Percentiles rank a stretch among this genome's conserved stretches.
These are phyloP conservation scores for Hippoglossus hippoglossus DNA, from an alignment of 2,797 vertebrate species.

Conservation along the genomic window DNA sequence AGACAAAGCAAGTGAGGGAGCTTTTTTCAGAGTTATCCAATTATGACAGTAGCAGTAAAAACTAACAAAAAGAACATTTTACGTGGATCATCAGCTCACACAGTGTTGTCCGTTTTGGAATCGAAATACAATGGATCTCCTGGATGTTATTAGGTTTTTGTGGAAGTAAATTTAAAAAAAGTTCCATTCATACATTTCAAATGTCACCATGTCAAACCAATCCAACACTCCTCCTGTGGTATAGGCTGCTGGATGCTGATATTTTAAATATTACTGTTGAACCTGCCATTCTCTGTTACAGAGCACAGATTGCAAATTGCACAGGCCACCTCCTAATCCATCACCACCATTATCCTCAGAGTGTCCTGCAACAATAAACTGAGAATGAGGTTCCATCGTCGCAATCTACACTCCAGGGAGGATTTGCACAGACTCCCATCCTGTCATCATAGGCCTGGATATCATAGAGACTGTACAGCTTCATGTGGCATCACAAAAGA, in stretches of 20 bases:
- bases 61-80: too few species aligned
- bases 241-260: not conserved
- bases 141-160: too few species aligned
- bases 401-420: conserved; percentile 9
- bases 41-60: too few species aligned
- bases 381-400: conserved; percentile 37
- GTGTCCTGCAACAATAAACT: conserved; percentile 34
- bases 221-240: not conserved
- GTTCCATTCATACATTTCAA: too few species aligned
- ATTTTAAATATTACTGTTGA: conserved; percentile 40
- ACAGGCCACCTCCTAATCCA: conserved; percentile 42
- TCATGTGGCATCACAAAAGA: not conserved
- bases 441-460: not conserved
- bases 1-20: not conserved
- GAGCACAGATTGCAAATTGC: conserved; percentile 17
- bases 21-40: too few species aligned
- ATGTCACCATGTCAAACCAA: not conserved
- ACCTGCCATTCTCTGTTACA: conserved; percentile 17
- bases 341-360: conserved; percentile 42
- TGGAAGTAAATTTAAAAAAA: too few species aligned
- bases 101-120: too few species aligned
- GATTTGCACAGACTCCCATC: not conserved
- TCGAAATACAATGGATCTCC: too few species aligned
- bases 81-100: too few species aligned
- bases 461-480: not conserved